Base-by-base conservation (phyloP, 2,888 invertebrate genomes). In the Anodontia alba region DNA sequence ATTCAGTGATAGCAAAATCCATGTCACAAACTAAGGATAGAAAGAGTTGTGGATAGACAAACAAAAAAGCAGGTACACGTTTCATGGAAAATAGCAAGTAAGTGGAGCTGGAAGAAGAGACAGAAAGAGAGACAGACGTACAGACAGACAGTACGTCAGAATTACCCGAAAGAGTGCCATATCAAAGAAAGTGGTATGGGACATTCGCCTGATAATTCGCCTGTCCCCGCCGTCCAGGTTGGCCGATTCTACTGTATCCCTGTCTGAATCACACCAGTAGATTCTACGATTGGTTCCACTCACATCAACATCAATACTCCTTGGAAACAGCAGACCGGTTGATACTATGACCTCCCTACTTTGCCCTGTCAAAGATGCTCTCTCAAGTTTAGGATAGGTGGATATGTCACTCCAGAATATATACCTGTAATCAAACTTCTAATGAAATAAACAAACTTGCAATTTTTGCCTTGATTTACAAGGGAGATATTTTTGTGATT, bases 391-490 rank as follows among this genome's bases (percentile, higher is more conserved):
- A 0, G 38, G 33, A 1, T 49, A 36, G 0, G 43, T n/a, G 23
- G 74, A 74, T 36, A 71, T 38, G 26, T 79, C 79, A 66, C 71
- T 79, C 79, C 79, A 79, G 66, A 75, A 79, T 31, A 79, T 20
- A 20, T 12, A n/a, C 33, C 36, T 67, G 62, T 12, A 31, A 62
- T 15, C 7, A 42, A 15, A 42, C n/a, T n/a, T n/a, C n/a, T n/a
- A n/a, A n/a, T n/a, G n/a, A n/a, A n/a, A n/a, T n/a, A n/a, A n/a
- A n/a, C n/a, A n/a, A n/a, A n/a, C n/a, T n/a, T n/a, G n/a, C n/a
- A n/a, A n/a, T n/a, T n/a, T n/a, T n/a, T n/a, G n/a, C n/a, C n/a
- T n/a, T n/a, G n/a, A n/a, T n/a, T n/a, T n/a, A n/a, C n/a, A n/a
- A n/a, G n/a, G n/a, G n/a, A n/a, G n/a, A n/a, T n/a, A n/a, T n/a